Evolutionary conservation across 23 tunicate species (phyloP).

Genomic region (Trididemnum clinides): DNA sequence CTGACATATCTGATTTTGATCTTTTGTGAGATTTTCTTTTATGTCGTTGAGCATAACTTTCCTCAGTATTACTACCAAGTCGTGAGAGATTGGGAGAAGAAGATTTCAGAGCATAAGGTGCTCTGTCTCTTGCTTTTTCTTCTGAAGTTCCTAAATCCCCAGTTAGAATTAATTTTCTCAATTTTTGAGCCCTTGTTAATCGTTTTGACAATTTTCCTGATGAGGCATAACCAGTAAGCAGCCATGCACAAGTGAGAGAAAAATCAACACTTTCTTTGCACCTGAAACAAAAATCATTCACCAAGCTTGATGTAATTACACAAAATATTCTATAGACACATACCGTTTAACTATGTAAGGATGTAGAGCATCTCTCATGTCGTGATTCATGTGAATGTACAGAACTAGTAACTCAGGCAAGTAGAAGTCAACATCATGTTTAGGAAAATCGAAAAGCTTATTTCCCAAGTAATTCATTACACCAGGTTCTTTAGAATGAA

Average conservation of each 20-base stretch:
- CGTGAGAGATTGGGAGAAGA: conserved; percentile 38
- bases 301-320: not conserved
- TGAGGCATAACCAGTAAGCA: conserved; percentile 78
- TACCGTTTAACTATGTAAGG: conserved; percentile 91
- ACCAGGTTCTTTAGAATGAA: conserved; percentile 97
- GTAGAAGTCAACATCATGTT: conserved; percentile 79
- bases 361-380: conserved; percentile 96
- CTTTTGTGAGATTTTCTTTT: conserved; percentile 76
- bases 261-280: conserved; percentile 97
- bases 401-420: conserved; percentile 93
- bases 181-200: conserved; percentile 81
- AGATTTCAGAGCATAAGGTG: conserved; percentile 44
- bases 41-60: conserved; percentile 40
- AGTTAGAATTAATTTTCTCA: conserved; percentile 67
- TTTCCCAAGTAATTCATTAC: conserved; percentile 96
- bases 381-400: conserved; percentile 96
- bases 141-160: conserved; percentile 58
- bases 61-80: conserved; percentile 32
- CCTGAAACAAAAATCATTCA: conserved; percentile 57
- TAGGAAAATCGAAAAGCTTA: conserved; percentile 83
- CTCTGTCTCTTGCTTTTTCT: conserved; percentile 36
- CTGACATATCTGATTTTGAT: conserved; percentile 84
- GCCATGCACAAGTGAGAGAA: conserved; percentile 93
- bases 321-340: no score
- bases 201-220: conserved; percentile 53